Evolutionary conservation across 2,113 vertebrate genomes (phyloP), one percentile per base, ranked within the genome.

Genomic region (Aspidoscelis tigris): DNA sequence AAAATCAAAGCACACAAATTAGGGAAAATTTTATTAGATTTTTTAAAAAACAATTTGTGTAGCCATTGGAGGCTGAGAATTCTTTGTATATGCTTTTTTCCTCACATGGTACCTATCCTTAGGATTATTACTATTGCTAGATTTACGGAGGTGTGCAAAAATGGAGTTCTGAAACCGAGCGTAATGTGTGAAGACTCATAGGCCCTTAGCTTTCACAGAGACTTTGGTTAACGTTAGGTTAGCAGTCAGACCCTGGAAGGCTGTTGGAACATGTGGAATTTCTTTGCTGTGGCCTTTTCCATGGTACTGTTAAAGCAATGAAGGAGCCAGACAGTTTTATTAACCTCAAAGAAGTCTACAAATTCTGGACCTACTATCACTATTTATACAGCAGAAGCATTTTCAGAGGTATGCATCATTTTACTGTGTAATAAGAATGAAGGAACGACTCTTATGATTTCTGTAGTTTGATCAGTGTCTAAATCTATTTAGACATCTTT

Each of bases 401-500:
- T 72, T 84, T 78, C 20, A 39, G 7, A 33, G 43, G n/a, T 72
- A 61, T 61, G n/a, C 64, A 72, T 39, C 22, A 64, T 64, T 61
- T 61, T 75, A 41, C n/a, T 71, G 12, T 41, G 55, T 61, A 64
- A 21, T 39, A 24, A 43, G 58, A 61, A 14, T 61, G 58, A 11
- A 16, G 21, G n/a, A 12, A 6, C 6, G 50, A 20, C 12, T 18
- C 43, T 50, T 61, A 16, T 22, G 11, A 21, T 68, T 44, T 11
- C 44, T n/a, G 21, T 12, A 74, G 21, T 65, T 20, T 47, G 74
- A 41, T 50, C 50, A 71, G n/a, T 50, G 44, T n/a, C 20, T 50
- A 41, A 71, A 66, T 80, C 77, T 11, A 41, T 53, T 4, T 76
- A 24, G 21, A 50, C 16, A 18, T 47, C 84, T 82, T 74, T 86